A percentile compares a stretch with the other conserved stretches of the same genome.
Conservation (phyloP, 2,888 invertebrate species). For the Bhutanitis thaidina region DNA sequence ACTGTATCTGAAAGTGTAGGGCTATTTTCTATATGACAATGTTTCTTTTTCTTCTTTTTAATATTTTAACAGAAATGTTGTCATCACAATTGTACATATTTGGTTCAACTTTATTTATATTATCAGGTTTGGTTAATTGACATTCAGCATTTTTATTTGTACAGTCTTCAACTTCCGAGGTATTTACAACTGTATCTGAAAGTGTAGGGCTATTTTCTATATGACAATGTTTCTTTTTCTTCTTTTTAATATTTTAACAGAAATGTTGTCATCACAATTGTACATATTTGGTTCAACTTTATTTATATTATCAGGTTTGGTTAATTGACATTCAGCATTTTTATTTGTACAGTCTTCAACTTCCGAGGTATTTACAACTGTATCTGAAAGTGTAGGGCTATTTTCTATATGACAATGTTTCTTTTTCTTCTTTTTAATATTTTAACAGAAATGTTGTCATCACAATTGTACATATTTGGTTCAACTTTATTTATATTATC, state of each 20-base stretch:
- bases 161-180: neutral
- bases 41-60: constrained; percentile 48
- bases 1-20: constrained; percentile 12
- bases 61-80: constrained; percentile 24
- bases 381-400: constrained; percentile 12
- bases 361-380: neutral
- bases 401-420: constrained; percentile 28
- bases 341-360: neutral
- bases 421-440: constrained; percentile 44
- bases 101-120: neutral
- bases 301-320: neutral
- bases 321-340: neutral
- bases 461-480: constrained; percentile 15
- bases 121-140: neutral
- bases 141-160: neutral
- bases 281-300: neutral
- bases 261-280: constrained; percentile 27
- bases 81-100: constrained; percentile 21
- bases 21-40: constrained; percentile 20
- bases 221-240: constrained; percentile 40
- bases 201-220: constrained; percentile 21
- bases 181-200: constrained; percentile 14
- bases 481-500: neutral
- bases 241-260: constrained; percentile 31
- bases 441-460: constrained; percentile 27